Conservation (phyloP, 2,888 invertebrate genomes). For the Odontothrips loti region DNA sequence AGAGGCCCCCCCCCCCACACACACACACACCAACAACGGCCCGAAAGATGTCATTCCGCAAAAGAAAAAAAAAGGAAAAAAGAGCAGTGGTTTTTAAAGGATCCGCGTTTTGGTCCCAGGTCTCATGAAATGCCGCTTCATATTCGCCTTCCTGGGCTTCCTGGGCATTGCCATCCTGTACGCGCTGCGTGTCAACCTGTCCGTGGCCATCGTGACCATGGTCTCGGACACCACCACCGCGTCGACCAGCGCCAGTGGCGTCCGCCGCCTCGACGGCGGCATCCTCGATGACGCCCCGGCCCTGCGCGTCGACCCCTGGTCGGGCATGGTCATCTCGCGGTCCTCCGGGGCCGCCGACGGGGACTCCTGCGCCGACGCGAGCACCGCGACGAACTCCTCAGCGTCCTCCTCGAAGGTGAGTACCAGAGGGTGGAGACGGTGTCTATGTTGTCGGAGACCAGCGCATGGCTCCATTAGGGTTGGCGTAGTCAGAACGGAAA, state of each 20-base stretch:
- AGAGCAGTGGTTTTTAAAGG: too few relatives aligned
- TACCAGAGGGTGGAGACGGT: background rate
- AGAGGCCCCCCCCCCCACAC: too few relatives aligned
- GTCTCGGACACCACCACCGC: background rate
- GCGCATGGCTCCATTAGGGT: too few relatives aligned
- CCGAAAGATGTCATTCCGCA: too few relatives aligned
- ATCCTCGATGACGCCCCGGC: background rate
- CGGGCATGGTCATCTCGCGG: background rate
- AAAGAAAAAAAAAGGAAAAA: too few relatives aligned
- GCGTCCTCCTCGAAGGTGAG: background rate
- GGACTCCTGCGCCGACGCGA: background rate
- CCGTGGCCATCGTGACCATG: slow-evolving; percentile 1
- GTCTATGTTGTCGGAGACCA: too few relatives aligned
- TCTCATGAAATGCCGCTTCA: background rate
- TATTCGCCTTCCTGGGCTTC: background rate
- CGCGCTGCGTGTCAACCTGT: background rate
- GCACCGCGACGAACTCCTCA: background rate
- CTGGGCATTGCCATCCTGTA: background rate
- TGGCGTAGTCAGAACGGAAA: too few relatives aligned
- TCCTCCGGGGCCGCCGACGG: background rate
- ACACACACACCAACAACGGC: too few relatives aligned
- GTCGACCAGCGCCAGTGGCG: background rate
- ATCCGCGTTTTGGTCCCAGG: background rate
- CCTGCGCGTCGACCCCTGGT: background rate
- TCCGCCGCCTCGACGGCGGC: background rate